Evolutionary conservation across 2,113 vertebrate genomes (phyloP).

Genomic region (Nansenia antarctica): DNA sequence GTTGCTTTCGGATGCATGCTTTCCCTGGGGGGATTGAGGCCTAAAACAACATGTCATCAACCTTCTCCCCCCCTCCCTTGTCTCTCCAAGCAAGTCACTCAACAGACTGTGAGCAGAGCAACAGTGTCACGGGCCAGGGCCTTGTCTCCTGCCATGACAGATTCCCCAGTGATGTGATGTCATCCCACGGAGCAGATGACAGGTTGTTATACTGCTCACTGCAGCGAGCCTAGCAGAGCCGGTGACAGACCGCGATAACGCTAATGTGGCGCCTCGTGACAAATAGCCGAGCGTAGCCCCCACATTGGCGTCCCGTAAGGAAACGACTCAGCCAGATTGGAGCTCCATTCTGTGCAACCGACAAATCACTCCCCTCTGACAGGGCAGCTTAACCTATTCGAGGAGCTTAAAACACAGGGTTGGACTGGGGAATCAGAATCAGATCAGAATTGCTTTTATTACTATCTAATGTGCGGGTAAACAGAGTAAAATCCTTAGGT

Average conservation of each 20-base stretch:
- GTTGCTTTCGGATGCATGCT: too few relatives aligned
- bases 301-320: not conserved
- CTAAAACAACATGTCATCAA: too few relatives aligned
- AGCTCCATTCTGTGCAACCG: not conserved
- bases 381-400: not conserved
- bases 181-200: not conserved
- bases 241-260: not conserved
- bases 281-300: not conserved
- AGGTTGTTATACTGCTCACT: not conserved
- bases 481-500: too few relatives aligned
- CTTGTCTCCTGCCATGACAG: too few relatives aligned
- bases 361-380: not conserved
- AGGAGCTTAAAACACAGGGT: not conserved
- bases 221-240: not conserved
- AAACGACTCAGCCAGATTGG: not conserved
- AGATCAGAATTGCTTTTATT: too few relatives aligned
- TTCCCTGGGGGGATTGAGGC: too few relatives aligned
- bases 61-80: too few relatives aligned
- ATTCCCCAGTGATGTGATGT: not conserved
- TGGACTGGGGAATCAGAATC: not conserved
- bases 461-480: too few relatives aligned
- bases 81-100: too few relatives aligned
- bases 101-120: too few relatives aligned
- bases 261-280: not conserved
- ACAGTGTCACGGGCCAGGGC: too few relatives aligned